Evolutionary conservation across 2,113 vertebrate species (phyloP).

Genomic region (Corynorhinus townsendii): DNA sequence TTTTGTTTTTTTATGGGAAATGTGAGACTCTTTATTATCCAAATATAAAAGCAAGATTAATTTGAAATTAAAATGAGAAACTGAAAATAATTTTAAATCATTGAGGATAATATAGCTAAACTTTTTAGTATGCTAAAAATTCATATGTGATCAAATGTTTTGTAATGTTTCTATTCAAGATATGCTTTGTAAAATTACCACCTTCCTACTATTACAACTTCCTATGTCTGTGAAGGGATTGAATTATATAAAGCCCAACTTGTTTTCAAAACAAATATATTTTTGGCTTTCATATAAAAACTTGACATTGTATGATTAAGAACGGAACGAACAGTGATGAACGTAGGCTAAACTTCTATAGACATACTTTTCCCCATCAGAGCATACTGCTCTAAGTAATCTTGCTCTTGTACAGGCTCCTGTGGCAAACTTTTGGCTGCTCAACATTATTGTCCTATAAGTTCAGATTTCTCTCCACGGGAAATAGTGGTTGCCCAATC

Average conservation of each 20-base stretch:
- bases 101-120: not conserved
- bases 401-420: not conserved
- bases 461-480: not conserved
- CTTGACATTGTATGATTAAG: not conserved
- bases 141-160: conserved; percentile 4
- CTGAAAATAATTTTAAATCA: conserved; percentile 3
- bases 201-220: not conserved
- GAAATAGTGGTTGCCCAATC: not conserved
- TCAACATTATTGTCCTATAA: not conserved
- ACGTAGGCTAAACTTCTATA: not conserved
- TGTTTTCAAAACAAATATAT: not conserved
- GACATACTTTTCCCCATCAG: not conserved
- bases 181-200: not conserved
- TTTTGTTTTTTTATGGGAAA: not conserved
- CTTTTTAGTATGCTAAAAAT: conserved; percentile 9
- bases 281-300: not conserved
- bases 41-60: conserved; percentile 12
- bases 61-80: conserved; percentile 25
- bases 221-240: not conserved
- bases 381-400: not conserved
- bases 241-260: not conserved
- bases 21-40: not conserved
- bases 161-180: conserved; percentile 8
- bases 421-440: not conserved
- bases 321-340: not conserved